Conservation (phyloP, 2,888 invertebrate species). For the Hetaerina titia region DNA sequence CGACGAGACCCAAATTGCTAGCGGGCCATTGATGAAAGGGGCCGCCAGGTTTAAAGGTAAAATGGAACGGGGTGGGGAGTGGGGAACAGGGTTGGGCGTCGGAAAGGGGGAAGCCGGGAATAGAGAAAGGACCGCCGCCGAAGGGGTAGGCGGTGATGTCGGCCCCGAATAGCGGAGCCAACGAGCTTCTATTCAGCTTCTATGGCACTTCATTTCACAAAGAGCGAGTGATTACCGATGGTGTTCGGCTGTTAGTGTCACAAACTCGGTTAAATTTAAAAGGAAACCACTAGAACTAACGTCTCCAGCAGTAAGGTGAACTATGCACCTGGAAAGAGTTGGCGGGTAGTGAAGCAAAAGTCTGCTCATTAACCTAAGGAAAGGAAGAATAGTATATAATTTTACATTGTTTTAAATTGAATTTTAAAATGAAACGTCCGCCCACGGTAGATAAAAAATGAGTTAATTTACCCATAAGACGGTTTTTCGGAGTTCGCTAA, state of each 20-base stretch:
- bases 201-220: background rate
- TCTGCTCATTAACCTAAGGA: too few species aligned
- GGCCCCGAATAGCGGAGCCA: background rate
- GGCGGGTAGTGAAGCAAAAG: too few species aligned
- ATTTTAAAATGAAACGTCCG: too few species aligned
- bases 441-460: too few species aligned
- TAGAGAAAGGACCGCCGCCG: background rate
- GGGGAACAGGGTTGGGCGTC: background rate
- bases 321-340: too few species aligned
- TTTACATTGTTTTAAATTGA: too few species aligned
- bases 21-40: constrained; percentile 27
- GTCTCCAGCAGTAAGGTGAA: too few species aligned
- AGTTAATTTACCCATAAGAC: too few species aligned
- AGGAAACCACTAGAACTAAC: too few species aligned
- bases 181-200: background rate
- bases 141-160: background rate
- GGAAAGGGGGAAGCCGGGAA: background rate
- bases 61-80: background rate
- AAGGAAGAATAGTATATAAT: too few species aligned
- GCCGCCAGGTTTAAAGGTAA: background rate
- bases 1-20: constrained; percentile 14
- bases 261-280: background rate
- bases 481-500: too few species aligned
- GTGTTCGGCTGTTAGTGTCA: background rate
- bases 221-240: background rate